Base-by-base conservation (phyloP, 35 echinoderm and acorn worm species). In the Strongylocentrotus purpuratus region DNA sequence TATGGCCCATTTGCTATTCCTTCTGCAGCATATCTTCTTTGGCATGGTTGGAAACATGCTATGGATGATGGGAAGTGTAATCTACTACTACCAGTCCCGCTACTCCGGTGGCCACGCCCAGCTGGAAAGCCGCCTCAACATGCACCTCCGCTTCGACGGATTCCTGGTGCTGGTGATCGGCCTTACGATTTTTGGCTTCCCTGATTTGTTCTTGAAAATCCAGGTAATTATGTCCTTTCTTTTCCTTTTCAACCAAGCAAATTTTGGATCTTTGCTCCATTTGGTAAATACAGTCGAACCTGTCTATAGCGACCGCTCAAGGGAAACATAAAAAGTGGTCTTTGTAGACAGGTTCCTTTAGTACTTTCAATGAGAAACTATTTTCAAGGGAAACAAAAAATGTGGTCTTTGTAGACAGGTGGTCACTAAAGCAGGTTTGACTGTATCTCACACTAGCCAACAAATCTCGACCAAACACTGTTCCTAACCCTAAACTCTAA, bases 71-170 rank as follows among this genome's bases (percentile, higher is more conserved):
- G 96, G 96, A 33, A 89, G 92, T 85, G 86, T 90, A 17, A 35
- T 94, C 12, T 95, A 87, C 92, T 97, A 95, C 55, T 61, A 94
- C 95, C 47, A 59, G 48, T 87, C 96, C 92, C 71, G 89, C 20
- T 87, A 94, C 8, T 95, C 87, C 33, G 96, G 96, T 22, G 96
- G 96, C 31, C 96, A 97, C 92, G 93, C 96, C 86, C 95, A 95
- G 46, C 95, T 97, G 50, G 96, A 97, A 47, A 97, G 95, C 86
- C 86, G 61, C 32, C 86, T 94, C 6, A 97, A 97, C 96, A 46
- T 97, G 18, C 96, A 97, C 91, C 96, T 97, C 11, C 92, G 96
- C 50, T 0, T 94, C 4, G 96, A 97, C 46, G 95, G 94, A 91
- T 94, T 97, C 60, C 12, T 95, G 11, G 31, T 92, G 22, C 61